Base-by-base conservation (phyloP, 2,888 invertebrate species). In the Andrena fulva region DNA sequence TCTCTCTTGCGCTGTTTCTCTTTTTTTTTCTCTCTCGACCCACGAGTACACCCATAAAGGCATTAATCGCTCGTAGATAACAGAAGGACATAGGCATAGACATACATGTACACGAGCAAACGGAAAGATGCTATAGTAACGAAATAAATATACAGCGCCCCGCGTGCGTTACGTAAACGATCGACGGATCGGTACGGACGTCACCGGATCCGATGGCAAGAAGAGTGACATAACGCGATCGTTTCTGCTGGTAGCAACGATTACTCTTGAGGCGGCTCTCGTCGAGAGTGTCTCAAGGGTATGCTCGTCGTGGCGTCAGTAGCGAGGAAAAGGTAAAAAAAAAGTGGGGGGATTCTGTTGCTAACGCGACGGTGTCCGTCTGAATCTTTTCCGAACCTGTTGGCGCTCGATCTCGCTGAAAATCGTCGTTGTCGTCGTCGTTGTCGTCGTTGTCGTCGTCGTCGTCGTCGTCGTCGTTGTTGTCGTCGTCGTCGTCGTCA, bases 1-100 rank as follows among this genome's bases (percentile, higher is more conserved):
- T 68, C 78, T 78, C 86, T 89, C 87, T 89, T 90, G 87, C 88
- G 87, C 80, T 83, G 83, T 85, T 84, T 79, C 75, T 84, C 79
- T 85, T 76, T 75, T 5, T 16, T 12, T 42, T 42, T 4, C 4
- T 60, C 69, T 24, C n/a, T 54, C 56, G 12, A 27, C 27, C 20
- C 56, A 52, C 52, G 52, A 20, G 8, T 20, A 52, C 27, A 56
- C 27, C 20, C 52, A 24, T 56, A 56, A 10, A 56, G 24, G 24
- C 56, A 24, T 8, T 8, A 10, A 24, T 56, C 56, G 20, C 56
- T 8, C 56, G 10, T 10, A 3, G 27, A 27, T 27, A 16, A 42
- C 42, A 42, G 42, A 42, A 42, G 42, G 12, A 24, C 24, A 20
- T 8, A 54, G 54, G 8, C 54, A 24, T 20, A 8, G n/a, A 54